phyloP scores from a whole-genome alignment of 2,113 vertebrate genomes.

The Psilopsiagon aurifrons region DNA sequence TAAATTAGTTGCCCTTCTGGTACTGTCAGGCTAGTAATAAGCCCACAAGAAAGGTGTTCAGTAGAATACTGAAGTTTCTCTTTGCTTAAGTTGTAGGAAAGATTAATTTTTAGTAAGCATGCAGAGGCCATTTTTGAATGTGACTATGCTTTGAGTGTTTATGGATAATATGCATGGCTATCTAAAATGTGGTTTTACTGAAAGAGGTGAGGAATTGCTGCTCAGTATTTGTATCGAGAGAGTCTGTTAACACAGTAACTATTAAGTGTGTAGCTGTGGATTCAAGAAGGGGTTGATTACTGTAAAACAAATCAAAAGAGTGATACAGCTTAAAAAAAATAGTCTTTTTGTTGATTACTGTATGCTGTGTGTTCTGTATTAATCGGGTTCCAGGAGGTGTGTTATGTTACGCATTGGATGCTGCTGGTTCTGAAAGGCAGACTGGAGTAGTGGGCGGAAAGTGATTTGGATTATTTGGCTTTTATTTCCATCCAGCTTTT shows the following conservation, averaged over 20 bases:
- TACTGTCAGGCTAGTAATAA: background rate
- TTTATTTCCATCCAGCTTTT: background rate
- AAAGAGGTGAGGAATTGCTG: background rate
- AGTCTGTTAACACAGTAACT: background rate
- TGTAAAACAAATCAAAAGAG: background rate
- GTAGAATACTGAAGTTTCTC: background rate
- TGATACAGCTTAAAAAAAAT: background rate
- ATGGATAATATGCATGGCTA: background rate
- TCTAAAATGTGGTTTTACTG: background rate
- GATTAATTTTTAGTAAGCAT: background rate
- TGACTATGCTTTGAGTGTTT: too few relatives aligned
- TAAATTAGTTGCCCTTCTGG: background rate
- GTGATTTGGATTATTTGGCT: background rate
- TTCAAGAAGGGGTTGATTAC: fast-evolving
- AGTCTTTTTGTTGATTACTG: background rate
- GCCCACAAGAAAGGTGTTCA: background rate
- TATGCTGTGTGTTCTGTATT: background rate
- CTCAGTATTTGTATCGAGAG: background rate
- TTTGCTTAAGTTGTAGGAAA: background rate
- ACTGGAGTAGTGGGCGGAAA: background rate
- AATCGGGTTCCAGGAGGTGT: background rate
- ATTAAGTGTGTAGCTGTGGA: background rate
- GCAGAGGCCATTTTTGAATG: background rate
- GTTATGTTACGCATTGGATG: background rate
- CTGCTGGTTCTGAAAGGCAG: background rate